Evolutionary conservation across 1,140 invertebrate genomes (phyloP), one percentile per base, ranked within the genome.

Genomic region (Drosophila ambigua): DNA sequence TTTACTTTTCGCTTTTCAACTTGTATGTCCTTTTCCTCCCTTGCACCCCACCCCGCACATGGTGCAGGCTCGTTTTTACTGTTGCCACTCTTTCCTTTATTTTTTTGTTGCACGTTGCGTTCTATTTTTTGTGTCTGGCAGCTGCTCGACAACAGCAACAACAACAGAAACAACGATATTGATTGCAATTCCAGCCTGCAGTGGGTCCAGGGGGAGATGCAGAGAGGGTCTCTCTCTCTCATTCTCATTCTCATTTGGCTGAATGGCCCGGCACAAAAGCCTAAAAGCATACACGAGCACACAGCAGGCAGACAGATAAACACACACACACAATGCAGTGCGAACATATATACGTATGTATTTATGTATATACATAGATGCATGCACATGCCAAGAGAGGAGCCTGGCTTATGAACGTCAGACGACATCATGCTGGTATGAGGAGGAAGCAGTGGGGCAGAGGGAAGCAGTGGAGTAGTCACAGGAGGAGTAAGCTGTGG

Each of bases 151-250:
- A 35, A 54, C 60, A 64, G 55, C 62, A 69, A 39, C 60, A 63
- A 55, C 62, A 58, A 31, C 76, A 79, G 68, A 76, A 67, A 82
- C 76, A 76, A 67, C 66, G 82, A 88, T 87, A 87, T 87, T 87
- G 82, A 87, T 87, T 87, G 82, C 82, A 87, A 83, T 87, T 88
- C 73, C 75, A 64, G 82, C 63, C 73, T 76, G 83, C 82, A 87
- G 63, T 73, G 51, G 31, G 62, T 44, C 31, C 35, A 39, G 35
- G 55, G 53, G 62, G 50, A 26, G 16, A 45, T 46, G 45, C 35
- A 53, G 57, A 11, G 51, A 66, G 59, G 50, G 45, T 54, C 16
- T 51, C 63, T 51, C 61, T 24, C 49, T 16, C 16, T 16, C 16
- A 16, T 16, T 63, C 61, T 62, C 61, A 63, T 63, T 71, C 67